Evolutionary conservation across 2,113 vertebrate species (phyloP), one percentile per base, ranked within the genome.

Genomic region (Sander lucioperca): DNA sequence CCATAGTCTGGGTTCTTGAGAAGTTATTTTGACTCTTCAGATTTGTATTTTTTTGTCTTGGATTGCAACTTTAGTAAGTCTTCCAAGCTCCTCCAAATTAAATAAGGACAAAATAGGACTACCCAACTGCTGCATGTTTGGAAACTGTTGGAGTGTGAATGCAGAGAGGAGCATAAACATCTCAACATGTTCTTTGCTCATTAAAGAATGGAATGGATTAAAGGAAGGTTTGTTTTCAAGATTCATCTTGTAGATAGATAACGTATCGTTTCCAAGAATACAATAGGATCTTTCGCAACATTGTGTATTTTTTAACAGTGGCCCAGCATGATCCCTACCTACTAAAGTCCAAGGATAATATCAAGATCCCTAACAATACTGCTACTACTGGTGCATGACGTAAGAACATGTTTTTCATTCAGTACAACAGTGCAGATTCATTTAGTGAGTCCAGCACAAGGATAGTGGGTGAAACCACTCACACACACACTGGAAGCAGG

Each of bases 111-210:
- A 47, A 36, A 47, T 1, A 7, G 14, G 5, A 4, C 63, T 51
- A 6, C 5, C 57, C 21, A 16, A 11, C 11, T 77, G 43, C 30
- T 59, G 11, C 27, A 8, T 48, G 73, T 64, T 57, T 58, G 23
- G 64, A 50, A 65, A 33, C 61, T 39, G 57, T 9, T 23, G 23
- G 45, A 39, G 62, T 78, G 62, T 74, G 76, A 57, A 39, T 25
- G n/a, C 53, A 39, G 68, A 23, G 25, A 8, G 68, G 48, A 68
- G 16, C 19, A n/a, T 25, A 71, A 65, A 66, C 53, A 33, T 5
- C 25, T 57, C 50, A 3, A 64, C 51, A 47, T 77, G 19, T 21
- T 11, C 27, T 16, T n/a, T 10, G 14, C 6, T 62, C 9, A 45
- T 14, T 30, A 33, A 33, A 33, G 30, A 33, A 33, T 33, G 50